phyloP scores from a whole-genome alignment of 2,888 invertebrate species.

The Habroteleia sp. region DNA sequence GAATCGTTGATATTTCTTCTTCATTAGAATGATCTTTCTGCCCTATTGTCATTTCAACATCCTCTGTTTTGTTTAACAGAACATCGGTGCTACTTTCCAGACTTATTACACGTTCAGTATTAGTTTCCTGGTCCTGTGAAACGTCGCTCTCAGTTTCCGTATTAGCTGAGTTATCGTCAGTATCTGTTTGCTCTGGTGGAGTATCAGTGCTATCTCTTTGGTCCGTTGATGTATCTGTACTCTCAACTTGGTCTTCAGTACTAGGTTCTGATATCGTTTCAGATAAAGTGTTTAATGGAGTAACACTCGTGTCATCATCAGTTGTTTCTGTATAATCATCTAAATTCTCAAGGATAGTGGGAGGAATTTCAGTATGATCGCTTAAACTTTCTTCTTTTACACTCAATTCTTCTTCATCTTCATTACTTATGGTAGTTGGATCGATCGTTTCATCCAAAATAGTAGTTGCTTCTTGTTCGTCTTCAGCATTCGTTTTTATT shows the following conservation, averaged over 20 bases:
- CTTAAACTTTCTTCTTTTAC: slow-evolving; percentile 3
- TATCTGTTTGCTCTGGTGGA: no score
- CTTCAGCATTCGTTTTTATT: slow-evolving; percentile 44
- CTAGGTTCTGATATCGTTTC: background rate
- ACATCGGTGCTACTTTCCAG: no score
- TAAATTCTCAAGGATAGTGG: slow-evolving; percentile 12
- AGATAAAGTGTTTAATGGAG: background rate
- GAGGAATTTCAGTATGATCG: background rate
- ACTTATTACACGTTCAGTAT: no score
- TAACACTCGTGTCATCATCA: background rate
- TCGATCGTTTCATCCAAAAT: background rate
- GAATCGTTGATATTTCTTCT: background rate
- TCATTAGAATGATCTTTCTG: slow-evolving; percentile 2
- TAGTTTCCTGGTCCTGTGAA: no score
- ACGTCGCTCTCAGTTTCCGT: no score
- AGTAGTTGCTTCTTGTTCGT: slow-evolving; percentile 16
- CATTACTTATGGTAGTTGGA: slow-evolving; percentile 8
- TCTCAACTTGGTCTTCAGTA: background rate
- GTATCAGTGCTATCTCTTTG: background rate
- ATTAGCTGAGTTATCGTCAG: no score
- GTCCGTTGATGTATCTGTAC: background rate
- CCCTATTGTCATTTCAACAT: background rate
- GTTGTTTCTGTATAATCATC: slow-evolving; percentile 25
- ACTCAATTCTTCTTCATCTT: background rate
- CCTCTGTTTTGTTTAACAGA: no score